Base-by-base conservation (phyloP, 2,113 vertebrate genomes). In the Dolichallabes microphthalmus region DNA sequence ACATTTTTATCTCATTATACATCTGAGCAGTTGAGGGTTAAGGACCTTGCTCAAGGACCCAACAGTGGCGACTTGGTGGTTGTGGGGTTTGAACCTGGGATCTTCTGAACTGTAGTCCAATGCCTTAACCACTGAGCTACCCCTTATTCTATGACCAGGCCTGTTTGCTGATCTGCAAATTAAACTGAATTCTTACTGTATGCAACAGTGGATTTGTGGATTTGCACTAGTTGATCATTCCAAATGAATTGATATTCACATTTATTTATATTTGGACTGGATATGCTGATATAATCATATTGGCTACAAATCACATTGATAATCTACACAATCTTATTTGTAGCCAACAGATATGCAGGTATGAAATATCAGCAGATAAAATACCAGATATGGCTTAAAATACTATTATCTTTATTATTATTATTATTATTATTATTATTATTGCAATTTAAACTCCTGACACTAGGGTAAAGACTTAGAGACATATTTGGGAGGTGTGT, bases 91-190 rank as follows among this genome's bases (percentile, higher is more conserved):
- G n/a, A n/a, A n/a, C n/a, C n/a, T n/a, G n/a, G n/a, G n/a, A n/a
- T n/a, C n/a, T n/a, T n/a, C n/a, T n/a, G n/a, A n/a, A n/a, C n/a
- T n/a, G n/a, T n/a, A n/a, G n/a, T n/a, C n/a, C n/a, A n/a, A n/a
- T n/a, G n/a, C n/a, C n/a, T n/a, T n/a, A n/a, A n/a, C n/a, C n/a
- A n/a, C n/a, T n/a, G n/a, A n/a, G n/a, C n/a, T n/a, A n/a, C n/a
- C n/a, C n/a, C n/a, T 60, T 13, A 35, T 52, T 84, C 61, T 55
- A 30, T 12, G 60, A 64, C 73, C 83, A 84, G 74, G 60, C 12
- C 32, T 20, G 20, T 55, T 78, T 35, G 14, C 60, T 45, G 60
- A 60, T 69, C 2, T 60, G 20, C 32, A 50, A 83, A 64, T 66
- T 61, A 52, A 45, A 74, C 22, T 6, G 35, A 14, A 60, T 83